These are phyloP conservation scores for Serrognathus titanus DNA, from an alignment of 2,888 invertebrate genomes.

Conservation along the genomic window DNA sequence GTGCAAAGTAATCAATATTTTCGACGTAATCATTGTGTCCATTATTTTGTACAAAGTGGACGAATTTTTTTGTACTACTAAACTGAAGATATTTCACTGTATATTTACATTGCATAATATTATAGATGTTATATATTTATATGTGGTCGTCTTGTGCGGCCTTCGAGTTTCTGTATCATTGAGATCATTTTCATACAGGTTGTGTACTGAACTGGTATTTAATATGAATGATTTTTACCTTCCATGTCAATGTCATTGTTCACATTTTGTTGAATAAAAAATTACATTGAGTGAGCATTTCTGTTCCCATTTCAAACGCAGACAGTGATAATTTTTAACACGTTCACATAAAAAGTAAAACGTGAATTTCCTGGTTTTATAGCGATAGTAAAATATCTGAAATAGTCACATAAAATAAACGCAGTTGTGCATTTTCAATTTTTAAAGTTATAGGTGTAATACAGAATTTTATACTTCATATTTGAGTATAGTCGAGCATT, in stretches of 20 bases:
- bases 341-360: too few species aligned
- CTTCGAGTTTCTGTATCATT: conserved; percentile 11
- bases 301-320: too few species aligned
- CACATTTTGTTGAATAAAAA: conserved; percentile 20
- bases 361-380: too few species aligned
- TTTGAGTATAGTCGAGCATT: too few species aligned
- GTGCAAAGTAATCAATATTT: conserved; percentile 6
- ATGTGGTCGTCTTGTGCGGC: neutral
- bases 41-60: conserved; percentile 15
- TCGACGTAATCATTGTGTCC: conserved; percentile 2
- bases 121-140: conserved; percentile 17
- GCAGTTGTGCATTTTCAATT: too few species aligned
- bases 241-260: conserved; percentile 18
- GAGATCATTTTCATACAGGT: conserved; percentile 11
- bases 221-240: conserved; percentile 13
- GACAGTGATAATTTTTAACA: too few species aligned
- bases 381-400: too few species aligned
- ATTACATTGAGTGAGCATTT: neutral
- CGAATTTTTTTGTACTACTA: conserved; percentile 14
- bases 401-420: too few species aligned
- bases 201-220: conserved; percentile 15
- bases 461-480: too few species aligned
- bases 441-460: too few species aligned
- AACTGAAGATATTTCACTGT: conserved; percentile 15
- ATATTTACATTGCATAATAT: conserved; percentile 16